Evolutionary conservation across 2,797 vertebrate species (phyloP).

Genomic region (Cynopterus sphinx): DNA sequence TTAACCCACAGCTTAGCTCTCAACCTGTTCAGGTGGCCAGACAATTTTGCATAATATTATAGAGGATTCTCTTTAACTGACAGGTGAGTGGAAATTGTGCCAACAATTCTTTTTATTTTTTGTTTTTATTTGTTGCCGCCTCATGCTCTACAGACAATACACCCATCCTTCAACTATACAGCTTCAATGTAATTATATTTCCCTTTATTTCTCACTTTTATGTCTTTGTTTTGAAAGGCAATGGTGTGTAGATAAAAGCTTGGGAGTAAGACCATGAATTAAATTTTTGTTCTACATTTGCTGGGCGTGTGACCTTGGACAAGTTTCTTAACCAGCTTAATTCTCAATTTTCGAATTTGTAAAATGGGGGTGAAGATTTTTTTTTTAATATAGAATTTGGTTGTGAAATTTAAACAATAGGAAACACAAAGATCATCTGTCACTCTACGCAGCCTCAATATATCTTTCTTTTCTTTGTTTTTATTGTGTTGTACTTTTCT

Average conservation of each 20-base stretch:
- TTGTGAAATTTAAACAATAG: neutral
- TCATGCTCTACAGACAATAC: conserved; percentile 52
- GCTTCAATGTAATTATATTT: conserved; percentile 67
- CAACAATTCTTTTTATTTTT: neutral
- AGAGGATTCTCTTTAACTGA: neutral
- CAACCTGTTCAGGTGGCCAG: neutral
- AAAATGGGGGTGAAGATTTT: neutral
- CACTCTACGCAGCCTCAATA: neutral
- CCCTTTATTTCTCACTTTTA: conserved; percentile 75
- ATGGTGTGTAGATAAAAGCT: conserved; percentile 73
- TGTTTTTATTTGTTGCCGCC: conserved; percentile 15
- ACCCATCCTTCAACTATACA: conserved; percentile 70
- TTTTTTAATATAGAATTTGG: neutral
- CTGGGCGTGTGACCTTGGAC: conserved; percentile 57
- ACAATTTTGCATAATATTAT: neutral
- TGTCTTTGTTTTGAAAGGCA: conserved; percentile 78
- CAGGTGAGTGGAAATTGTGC: neutral
- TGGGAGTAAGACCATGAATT: neutral
- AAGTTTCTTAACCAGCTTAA: neutral
- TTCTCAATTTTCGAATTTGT: neutral
- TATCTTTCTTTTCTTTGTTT: neutral
- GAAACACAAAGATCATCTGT: neutral
- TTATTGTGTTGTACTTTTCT: neutral
- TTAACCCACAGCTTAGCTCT: neutral
- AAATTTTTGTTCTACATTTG: neutral